Percentiles rank a stretch among this genome's conserved stretches.
Conservation (phyloP, 2,113 vertebrate species). For the Sander vitreus region DNA sequence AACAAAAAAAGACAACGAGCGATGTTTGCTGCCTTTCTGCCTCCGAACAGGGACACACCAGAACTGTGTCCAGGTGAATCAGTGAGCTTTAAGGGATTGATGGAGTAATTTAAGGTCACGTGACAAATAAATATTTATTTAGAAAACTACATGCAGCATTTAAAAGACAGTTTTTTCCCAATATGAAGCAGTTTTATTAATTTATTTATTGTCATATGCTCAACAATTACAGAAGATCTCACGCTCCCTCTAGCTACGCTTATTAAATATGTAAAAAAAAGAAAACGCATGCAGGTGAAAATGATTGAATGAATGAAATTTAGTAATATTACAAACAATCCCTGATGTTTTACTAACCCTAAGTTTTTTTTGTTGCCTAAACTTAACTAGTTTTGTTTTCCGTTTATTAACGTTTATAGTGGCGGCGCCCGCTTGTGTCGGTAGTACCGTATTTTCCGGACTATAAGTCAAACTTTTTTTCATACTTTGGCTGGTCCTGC, state of each 20-base stretch:
- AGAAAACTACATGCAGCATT: not conserved
- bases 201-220: not conserved
- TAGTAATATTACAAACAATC: no score
- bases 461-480: no score
- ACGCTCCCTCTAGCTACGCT: not conserved
- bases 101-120: no score
- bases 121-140: not conserved
- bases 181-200: not conserved
- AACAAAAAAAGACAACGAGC: not conserved
- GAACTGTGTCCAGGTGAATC: conserved; percentile 2
- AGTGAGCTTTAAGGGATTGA: not conserved
- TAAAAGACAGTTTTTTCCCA: not conserved
- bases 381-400: no score
- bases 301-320: no score
- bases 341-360: no score
- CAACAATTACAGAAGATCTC: not conserved
- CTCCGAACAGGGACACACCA: conserved; percentile 1
- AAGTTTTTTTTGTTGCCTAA: no score
- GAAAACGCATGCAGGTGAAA: not conserved
- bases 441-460: no score
- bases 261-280: not conserved
- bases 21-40: conserved; percentile 6
- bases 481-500: no score
- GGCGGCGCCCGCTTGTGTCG: no score
- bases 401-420: no score